Evolutionary conservation across 2,888 invertebrate genomes (phyloP), one percentile per base, ranked within the genome.

Genomic region (Drosophila robusta): DNA sequence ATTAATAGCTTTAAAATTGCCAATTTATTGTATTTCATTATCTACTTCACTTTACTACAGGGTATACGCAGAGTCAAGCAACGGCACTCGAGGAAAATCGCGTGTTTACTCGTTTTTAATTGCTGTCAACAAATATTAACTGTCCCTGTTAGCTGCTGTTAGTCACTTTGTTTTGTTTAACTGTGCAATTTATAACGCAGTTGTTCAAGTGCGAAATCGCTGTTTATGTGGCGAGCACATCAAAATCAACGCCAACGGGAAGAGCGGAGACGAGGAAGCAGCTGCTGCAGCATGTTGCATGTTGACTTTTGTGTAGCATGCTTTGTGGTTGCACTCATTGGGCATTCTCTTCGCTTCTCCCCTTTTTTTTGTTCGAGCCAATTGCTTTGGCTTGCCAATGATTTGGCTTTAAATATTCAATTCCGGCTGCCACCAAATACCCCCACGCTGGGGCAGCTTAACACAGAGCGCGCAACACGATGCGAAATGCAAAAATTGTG

Each of bases 401-500:
- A 49, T 74, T 65, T 55, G 38, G 36, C 50, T 70, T 67, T 63
- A 64, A 76, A 58, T 69, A 58, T 67, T 67, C 56, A 51, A 63
- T 67, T 55, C 42, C n/a, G 24, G 39, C 39, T 39, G 39, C 9
- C 9, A 39, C 6, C 38, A 7, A 12, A 38, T 14, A 8, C 14
- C 38, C 14, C 8, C 14, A 14, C 3, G 16, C 0, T 11, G 32
- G 1, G 26, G 26, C 22, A 3, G 22, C 51, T 47, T 16, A 46
- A 52, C 63, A 46, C 38, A 50, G 11, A 11, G 38, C 11, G 69
- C 61, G 44, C 44, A 63, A 64, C 71, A 78, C 69, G 72, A 62
- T 65, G 68, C 55, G 39, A 80, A 89, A 78, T 80, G 76, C 70
- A 74, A 75, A 75, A 87, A 81, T 79, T 74, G 77, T 84, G 84